These are phyloP conservation scores for Ptiloglossa arizonensis DNA, from an alignment of 1,140 invertebrate genomes.

Conservation along the genomic window DNA sequence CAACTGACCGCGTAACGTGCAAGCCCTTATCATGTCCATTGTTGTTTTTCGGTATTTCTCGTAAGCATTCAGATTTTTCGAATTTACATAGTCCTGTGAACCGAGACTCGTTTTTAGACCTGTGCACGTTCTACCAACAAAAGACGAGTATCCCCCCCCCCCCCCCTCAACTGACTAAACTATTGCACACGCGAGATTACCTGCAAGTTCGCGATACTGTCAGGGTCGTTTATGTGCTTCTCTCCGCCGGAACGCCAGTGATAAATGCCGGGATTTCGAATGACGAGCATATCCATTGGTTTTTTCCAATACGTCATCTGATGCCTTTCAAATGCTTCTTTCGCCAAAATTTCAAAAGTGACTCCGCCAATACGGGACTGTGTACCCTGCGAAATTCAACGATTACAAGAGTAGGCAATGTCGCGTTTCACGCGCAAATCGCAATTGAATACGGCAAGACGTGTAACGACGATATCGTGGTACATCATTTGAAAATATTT, in stretches of 20 bases:
- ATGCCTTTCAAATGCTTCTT: constrained; percentile 93
- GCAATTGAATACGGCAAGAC: neutral
- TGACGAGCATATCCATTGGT: constrained; percentile 88
- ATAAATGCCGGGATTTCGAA: constrained; percentile 96
- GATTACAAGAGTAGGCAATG: neutral
- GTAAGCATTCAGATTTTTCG: constrained; percentile 92
- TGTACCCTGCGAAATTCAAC: constrained; percentile 85
- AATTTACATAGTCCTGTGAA: constrained; percentile 89
- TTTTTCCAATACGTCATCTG: constrained; percentile 89
- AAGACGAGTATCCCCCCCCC: neutral
- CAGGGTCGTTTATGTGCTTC: constrained; percentile 98
- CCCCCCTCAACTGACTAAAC: too few relatives aligned
- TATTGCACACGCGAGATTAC: constrained; percentile 74
- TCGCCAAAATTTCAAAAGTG: constrained; percentile 93
- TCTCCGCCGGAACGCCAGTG: constrained; percentile 99
- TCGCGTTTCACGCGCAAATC: neutral
- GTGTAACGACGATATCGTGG: neutral
- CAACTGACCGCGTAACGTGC: constrained; percentile 96
- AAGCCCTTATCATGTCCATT: constrained; percentile 92
- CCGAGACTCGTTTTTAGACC: too few relatives aligned
- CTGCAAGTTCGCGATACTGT: constrained; percentile 96
- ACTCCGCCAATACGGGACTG: constrained; percentile 97
- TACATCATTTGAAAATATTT: constrained; percentile 58
- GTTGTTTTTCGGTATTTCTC: constrained; percentile 94
- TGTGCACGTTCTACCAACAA: too few relatives aligned